These are phyloP conservation scores for Paradisaea rubra DNA, from an alignment of 2,113 vertebrate genomes.

Conservation along the genomic window DNA sequence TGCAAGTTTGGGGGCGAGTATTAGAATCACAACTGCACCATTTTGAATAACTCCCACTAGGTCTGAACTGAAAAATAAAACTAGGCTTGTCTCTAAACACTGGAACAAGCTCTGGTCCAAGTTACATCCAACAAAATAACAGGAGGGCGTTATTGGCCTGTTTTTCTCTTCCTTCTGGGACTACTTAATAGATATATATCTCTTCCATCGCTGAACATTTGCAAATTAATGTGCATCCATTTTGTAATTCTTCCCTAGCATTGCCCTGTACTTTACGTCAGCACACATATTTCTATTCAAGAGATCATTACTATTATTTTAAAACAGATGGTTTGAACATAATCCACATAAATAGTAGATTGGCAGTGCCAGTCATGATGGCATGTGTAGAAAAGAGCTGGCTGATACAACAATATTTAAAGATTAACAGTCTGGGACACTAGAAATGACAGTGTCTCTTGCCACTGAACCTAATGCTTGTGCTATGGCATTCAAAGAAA, in stretches of 20 bases:
- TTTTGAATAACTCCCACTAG: neutral
- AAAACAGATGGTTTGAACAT: conserved; percentile 69
- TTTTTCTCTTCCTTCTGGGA: neutral
- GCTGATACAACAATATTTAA: conserved; percentile 59
- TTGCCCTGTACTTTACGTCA: conserved; percentile 20
- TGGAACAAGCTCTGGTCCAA: neutral
- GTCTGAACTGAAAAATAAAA: conserved; percentile 6
- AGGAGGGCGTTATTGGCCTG: neutral
- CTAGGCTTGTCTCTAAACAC: neutral
- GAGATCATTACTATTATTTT: conserved; percentile 67
- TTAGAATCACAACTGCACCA: neutral
- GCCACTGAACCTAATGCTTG: conserved; percentile 47
- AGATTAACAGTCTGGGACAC: conserved; percentile 65
- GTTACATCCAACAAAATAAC: neutral
- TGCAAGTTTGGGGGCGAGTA: neutral
- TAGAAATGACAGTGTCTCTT: conserved; percentile 57
- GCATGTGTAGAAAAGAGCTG: conserved; percentile 64
- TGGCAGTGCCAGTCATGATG: conserved; percentile 66
- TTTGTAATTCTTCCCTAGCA: neutral
- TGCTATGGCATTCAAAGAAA: conserved; percentile 32
- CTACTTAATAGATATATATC: neutral
- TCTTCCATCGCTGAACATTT: neutral
- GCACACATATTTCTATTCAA: conserved; percentile 53
- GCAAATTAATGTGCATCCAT: conserved; percentile 10
- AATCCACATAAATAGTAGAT: conserved; percentile 70